These are phyloP conservation scores for Pollachius pollachius DNA, from an alignment of 2,113 vertebrate genomes.

Conservation along the genomic window DNA sequence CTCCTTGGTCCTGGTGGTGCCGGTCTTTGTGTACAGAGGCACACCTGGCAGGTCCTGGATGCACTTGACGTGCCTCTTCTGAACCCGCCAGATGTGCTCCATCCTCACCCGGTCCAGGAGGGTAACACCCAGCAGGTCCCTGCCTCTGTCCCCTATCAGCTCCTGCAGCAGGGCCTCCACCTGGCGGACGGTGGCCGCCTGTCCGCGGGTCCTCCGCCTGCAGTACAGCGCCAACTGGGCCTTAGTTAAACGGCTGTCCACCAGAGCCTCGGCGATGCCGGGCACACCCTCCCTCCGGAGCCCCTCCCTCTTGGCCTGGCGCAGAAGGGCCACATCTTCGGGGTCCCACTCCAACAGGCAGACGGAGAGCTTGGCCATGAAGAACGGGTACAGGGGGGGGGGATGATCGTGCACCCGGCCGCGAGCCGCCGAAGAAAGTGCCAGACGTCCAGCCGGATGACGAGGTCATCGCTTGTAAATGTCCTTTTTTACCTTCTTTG, in stretches of 20 bases:
- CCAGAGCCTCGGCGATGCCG: not conserved
- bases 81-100: constrained; percentile 24
- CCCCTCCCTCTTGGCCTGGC: not conserved
- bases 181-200: not conserved
- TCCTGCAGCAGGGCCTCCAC: not conserved
- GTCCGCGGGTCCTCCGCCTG: not conserved
- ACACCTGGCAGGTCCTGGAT: constrained; percentile 32
- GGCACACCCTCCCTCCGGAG: constrained; percentile 3
- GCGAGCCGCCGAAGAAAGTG: constrained; percentile 20
- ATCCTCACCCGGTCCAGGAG: constrained; percentile 16
- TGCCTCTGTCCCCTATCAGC: not conserved
- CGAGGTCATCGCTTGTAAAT: not conserved
- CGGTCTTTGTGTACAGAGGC: constrained; percentile 10
- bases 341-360: constrained; percentile 19
- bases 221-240: not conserved
- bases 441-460: constrained; percentile 12
- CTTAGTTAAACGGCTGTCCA: not conserved
- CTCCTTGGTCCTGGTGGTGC: not conserved
- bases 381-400: constrained; percentile 14
- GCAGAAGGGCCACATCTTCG: too few species aligned
- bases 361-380: not conserved
- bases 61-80: constrained; percentile 16
- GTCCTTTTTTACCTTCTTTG: constrained; percentile 17
- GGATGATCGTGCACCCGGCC: not conserved
- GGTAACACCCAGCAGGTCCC: constrained; percentile 6